Conservation (phyloP, 2,888 invertebrate genomes). For the Scrobipalpa atriplicella region DNA sequence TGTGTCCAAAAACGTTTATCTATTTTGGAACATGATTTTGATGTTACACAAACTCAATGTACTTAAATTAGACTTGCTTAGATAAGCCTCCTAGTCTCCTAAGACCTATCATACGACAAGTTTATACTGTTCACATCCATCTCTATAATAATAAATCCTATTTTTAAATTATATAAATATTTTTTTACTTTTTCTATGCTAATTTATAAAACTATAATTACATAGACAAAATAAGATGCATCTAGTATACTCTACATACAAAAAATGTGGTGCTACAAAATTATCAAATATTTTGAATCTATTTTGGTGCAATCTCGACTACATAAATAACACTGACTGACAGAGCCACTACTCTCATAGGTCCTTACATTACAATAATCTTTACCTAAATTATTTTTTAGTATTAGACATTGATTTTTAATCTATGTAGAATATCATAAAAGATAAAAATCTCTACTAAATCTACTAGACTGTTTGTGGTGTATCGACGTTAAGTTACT, state of each 20-base stretch:
- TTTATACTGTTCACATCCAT: constrained; percentile 62
- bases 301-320: constrained; percentile 46
- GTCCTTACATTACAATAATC: neutral
- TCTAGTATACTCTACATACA: constrained; percentile 38
- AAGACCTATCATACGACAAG: constrained; percentile 51
- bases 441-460: constrained; percentile 15
- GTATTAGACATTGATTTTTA: constrained; percentile 7
- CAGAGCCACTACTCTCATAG: constrained; percentile 32
- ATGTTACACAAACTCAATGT: neutral
- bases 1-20: constrained; percentile 27
- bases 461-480: constrained; percentile 12
- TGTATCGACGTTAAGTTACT: constrained; percentile 21
- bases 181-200: constrained; percentile 26
- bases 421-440: constrained; percentile 19
- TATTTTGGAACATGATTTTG: neutral
- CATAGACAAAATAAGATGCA: constrained; percentile 28
- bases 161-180: constrained; percentile 23
- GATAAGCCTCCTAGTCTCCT: constrained; percentile 71
- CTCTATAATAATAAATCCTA: neutral
- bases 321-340: constrained; percentile 41
- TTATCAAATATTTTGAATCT: constrained; percentile 31
- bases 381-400: neutral
- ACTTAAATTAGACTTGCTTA: constrained; percentile 44
- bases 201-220: constrained; percentile 23
- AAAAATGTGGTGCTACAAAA: constrained; percentile 41